A percentile compares a stretch with the other conserved stretches of the same genome.
phyloP scores from a whole-genome alignment of 2,797 vertebrate species.

The Cichlasoma orientale region DNA sequence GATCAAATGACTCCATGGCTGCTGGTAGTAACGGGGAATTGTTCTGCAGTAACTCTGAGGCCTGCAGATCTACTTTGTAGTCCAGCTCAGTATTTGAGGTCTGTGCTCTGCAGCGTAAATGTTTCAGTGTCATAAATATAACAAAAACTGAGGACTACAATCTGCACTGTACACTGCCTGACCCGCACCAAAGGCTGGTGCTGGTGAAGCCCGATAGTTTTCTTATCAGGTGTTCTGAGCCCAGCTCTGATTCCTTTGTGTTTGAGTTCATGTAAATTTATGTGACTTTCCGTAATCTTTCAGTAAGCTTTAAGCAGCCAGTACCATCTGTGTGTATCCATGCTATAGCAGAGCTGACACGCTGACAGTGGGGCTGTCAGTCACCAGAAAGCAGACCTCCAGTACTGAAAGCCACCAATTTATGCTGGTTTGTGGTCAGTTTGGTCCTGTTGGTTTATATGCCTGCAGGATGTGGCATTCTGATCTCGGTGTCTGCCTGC shows the following conservation, averaged over 20 bases:
- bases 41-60: neutral
- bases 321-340: neutral
- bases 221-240: neutral
- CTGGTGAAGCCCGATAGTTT: neutral
- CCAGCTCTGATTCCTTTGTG: neutral
- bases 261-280: neutral
- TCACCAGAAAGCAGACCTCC: no score
- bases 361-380: no score
- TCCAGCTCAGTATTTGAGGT: neutral
- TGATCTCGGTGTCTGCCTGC: no score
- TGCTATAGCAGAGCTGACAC: neutral
- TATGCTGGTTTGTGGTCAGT: no score
- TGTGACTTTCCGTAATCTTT: neutral
- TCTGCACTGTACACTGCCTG: neutral
- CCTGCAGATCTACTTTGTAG: neutral
- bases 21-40: neutral
- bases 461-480: no score
- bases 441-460: no score
- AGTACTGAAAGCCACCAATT: no score
- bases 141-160: neutral
- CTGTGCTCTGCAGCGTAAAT: neutral
- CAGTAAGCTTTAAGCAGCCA: neutral
- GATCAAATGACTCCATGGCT: neutral
- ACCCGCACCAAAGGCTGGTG: neutral
- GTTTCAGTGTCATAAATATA: neutral